Evolutionary conservation across 2,797 vertebrate species (phyloP), one percentile per base, ranked within the genome.

Genomic region (Nyctibius grandis): DNA sequence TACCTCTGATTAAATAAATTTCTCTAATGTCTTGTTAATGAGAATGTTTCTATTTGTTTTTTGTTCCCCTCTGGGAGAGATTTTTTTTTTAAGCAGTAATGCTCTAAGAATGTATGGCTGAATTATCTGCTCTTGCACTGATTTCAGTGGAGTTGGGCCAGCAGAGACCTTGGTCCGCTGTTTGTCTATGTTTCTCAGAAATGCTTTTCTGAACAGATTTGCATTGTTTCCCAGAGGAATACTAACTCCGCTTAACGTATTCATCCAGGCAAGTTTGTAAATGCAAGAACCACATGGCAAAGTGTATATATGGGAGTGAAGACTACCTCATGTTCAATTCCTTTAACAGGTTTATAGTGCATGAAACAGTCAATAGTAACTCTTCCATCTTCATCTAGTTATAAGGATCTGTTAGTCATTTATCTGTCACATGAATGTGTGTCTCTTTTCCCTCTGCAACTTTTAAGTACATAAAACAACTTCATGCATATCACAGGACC

Each of bases 31-130:
- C 69, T 95, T 86, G 63, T 89, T 97, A 97, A 94, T 69, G 53
- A 93, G 85, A 93, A 25, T 94, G 78, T 86, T 91, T 82, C 47
- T 78, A 36, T 88, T 86, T 92, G 74, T 91, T 53, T 77, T 88
- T 80, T 65, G 34, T 79, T 96, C 22, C 31, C 73, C 36, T 95
- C 60, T 13, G 29, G 83, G 88, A 94, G 53, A 95, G 28, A 87
- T 93, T 89, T 96, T 85, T 85, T n/a, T n/a, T n/a, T n/a, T 87
- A 65, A 94, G 94, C 75, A 88, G 95, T 94, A 96, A 96, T 11
- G 61, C 61, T 85, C 25, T 69, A 69, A 85, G 54, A 95, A 85
- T 93, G 82, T 94, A 91, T 82, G 82, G 83, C 59, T 79, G 88
- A 89, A 63, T 33, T 93, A 50, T 81, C 76, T 93, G 54, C 88